These are phyloP conservation scores for Pseudoatta argentina DNA, from an alignment of 1,140 invertebrate genomes.

Conservation along the genomic window DNA sequence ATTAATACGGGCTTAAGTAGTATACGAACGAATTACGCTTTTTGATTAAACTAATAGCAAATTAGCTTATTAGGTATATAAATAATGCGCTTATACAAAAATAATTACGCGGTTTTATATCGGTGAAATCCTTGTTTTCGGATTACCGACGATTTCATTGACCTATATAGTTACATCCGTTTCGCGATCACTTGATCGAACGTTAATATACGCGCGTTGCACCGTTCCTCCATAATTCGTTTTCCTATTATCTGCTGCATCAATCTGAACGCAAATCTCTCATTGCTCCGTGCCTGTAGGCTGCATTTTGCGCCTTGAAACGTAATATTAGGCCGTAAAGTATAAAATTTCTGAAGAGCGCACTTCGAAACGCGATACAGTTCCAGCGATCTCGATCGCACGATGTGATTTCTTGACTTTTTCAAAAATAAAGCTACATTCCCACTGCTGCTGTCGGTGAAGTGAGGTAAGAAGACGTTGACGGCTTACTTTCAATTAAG, in stretches of 20 bases:
- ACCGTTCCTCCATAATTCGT: conserved; percentile 47
- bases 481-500: conserved; percentile 36
- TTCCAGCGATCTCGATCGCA: background rate
- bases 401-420: conserved; percentile 53
- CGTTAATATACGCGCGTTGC: conserved; percentile 17
- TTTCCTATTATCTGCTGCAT: conserved; percentile 28
- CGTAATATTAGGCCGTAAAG: conserved; percentile 71
- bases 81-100: conserved; percentile 76
- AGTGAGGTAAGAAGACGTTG: conserved; percentile 45
- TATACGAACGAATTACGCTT: conserved; percentile 67
- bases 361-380: conserved; percentile 39
- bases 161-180: conserved; percentile 42
- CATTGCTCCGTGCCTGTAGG: background rate
- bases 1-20: conserved; percentile 65
- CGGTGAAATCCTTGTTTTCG: conserved; percentile 22
- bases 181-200: background rate
- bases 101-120: conserved; percentile 70
- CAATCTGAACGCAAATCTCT: conserved; percentile 12
- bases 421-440: conserved; percentile 32
- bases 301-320: conserved; percentile 53
- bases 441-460: conserved; percentile 59
- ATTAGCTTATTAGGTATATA: conserved; percentile 69
- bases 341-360: conserved; percentile 57
- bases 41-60: conserved; percentile 66
- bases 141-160: conserved; percentile 39